phyloP scores from a whole-genome alignment of 2,797 vertebrate species.

The Anisognathus igniventris region DNA sequence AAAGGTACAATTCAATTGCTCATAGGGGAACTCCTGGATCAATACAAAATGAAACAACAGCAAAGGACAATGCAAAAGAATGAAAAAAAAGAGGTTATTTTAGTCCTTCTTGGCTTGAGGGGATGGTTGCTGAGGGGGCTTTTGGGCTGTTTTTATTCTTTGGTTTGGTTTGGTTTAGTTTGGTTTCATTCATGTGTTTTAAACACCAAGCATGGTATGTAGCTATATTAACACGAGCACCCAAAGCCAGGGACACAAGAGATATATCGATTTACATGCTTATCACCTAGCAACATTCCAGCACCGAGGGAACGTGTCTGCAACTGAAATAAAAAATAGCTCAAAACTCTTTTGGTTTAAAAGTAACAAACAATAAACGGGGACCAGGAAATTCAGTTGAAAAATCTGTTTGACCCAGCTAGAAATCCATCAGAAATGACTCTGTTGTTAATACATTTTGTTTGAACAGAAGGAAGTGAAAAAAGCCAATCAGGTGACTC shows the following conservation, averaged over 20 bases:
- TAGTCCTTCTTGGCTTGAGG: not conserved
- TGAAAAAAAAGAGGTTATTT: not conserved
- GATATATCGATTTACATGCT: not conserved
- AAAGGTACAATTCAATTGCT: not conserved
- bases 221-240: not conserved
- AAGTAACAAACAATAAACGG: not conserved
- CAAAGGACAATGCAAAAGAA: not conserved
- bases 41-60: not conserved
- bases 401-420: not conserved
- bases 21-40: not conserved
- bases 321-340: not conserved
- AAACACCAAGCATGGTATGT: not conserved
- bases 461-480: not conserved
- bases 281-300: not conserved
- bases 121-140: accelerated
- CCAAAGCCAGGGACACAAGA: not conserved
- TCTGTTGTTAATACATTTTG: not conserved
- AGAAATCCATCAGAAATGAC: not conserved
- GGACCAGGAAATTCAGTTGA: not conserved
- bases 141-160: not conserved
- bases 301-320: not conserved
- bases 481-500: not conserved
- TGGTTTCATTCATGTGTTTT: not conserved
- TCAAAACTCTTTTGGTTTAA: not conserved
- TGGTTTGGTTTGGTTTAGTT: not conserved